Percentiles rank a stretch among this genome's conserved stretches.
phyloP scores from a whole-genome alignment of 1,140 invertebrate species.

The Galendromus occidentalis region DNA sequence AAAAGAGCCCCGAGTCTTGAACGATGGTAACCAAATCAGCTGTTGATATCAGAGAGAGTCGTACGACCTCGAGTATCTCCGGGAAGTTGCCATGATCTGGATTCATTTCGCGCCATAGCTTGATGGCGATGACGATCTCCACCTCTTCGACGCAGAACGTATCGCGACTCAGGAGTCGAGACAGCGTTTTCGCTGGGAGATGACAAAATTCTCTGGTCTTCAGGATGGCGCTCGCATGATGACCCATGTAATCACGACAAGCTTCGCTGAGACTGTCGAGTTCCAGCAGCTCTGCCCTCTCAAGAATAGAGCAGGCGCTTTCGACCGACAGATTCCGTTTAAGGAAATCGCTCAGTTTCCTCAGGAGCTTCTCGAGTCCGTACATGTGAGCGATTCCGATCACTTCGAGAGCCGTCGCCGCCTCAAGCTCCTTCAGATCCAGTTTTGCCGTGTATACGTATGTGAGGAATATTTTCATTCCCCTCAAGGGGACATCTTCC shows the following conservation, averaged over 20 bases:
- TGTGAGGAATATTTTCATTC: slow-evolving; percentile 70
- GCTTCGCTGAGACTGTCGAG: slow-evolving; percentile 39
- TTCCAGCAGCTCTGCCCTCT: slow-evolving; percentile 57
- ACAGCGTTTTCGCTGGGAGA: slow-evolving; percentile 44
- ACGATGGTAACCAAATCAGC: slow-evolving; percentile 70
- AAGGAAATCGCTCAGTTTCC: slow-evolving; percentile 74
- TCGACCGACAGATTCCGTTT: slow-evolving; percentile 58
- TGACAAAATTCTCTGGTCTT: slow-evolving; percentile 58
- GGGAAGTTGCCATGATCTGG: slow-evolving; percentile 15
- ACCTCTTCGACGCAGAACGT: slow-evolving; percentile 90
- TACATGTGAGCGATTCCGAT: slow-evolving; percentile 78
- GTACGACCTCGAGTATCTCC: slow-evolving; percentile 34
- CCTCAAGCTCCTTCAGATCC: slow-evolving; percentile 41
- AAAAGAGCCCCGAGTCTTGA: slow-evolving; percentile 57
- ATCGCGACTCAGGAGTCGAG: slow-evolving; percentile 59
- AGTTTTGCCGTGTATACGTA: slow-evolving; percentile 89
- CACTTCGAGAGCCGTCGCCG: slow-evolving; percentile 65
- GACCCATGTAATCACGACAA: slow-evolving; percentile 56
- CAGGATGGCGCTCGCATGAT: slow-evolving; percentile 61
- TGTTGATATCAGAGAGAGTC: slow-evolving; percentile 65
- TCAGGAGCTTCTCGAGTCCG: slow-evolving; percentile 74
- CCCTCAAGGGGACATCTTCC: slow-evolving; percentile 56
- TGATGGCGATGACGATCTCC: slow-evolving; percentile 74
- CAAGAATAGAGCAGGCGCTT: slow-evolving; percentile 81
- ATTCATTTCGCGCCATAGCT: slow-evolving; percentile 42